These are phyloP conservation scores for Zosterops pallidus DNA, from an alignment of 2,113 vertebrate species.

Conservation along the genomic window DNA sequence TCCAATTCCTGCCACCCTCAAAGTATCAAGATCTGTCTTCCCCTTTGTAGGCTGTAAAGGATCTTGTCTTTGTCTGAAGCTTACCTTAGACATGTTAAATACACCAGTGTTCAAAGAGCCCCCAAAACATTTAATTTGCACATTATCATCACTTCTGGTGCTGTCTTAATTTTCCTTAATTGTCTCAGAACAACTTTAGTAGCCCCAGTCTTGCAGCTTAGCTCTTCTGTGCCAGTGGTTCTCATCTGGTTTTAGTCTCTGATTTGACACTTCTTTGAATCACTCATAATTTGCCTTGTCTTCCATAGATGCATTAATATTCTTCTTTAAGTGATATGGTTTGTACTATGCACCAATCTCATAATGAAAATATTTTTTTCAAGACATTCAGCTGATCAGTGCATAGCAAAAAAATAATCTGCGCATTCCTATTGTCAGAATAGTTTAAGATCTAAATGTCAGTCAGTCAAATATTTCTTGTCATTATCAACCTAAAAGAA, in stretches of 20 bases:
- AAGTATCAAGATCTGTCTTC: neutral
- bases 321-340: neutral
- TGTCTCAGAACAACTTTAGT: neutral
- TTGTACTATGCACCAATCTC: neutral
- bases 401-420: neutral
- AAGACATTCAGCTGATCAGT: neutral
- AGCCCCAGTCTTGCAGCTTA: neutral
- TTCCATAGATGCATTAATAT: neutral
- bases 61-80: neutral
- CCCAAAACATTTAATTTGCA: neutral
- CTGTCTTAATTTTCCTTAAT: neutral
- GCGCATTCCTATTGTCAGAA: too few species aligned
- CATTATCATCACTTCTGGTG: neutral
- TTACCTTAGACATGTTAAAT: neutral
- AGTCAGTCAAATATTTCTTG: neutral
- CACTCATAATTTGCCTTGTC: neutral
- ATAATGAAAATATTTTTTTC: neutral
- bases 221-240: neutral
- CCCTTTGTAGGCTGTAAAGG: neutral
- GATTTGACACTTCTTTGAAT: neutral
- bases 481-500: neutral
- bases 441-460: neutral
- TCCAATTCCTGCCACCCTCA: neutral
- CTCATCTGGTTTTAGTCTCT: neutral
- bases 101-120: neutral